A percentile compares a stretch with the other conserved stretches of the same genome.
Conservation (phyloP, 2,888 invertebrate genomes). For the Eupithecia tripunctaria region DNA sequence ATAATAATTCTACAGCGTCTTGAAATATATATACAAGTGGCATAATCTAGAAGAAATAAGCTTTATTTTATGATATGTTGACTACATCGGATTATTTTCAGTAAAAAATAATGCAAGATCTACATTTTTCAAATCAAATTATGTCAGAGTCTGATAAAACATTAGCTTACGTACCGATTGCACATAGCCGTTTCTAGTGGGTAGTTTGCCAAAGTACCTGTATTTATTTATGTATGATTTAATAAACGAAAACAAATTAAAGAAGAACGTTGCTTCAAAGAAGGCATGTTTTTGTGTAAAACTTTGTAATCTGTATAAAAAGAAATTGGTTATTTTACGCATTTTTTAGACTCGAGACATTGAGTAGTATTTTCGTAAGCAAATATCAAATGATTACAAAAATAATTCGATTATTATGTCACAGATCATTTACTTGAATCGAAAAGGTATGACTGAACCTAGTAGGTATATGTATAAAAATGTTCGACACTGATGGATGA, state of each 20-base stretch:
- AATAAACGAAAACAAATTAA: neutral
- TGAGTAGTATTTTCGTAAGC: neutral
- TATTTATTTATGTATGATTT: neutral
- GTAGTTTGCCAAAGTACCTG: neutral
- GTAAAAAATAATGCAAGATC: neutral
- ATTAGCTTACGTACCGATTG: neutral
- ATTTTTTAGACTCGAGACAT: neutral
- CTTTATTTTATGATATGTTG: conserved; percentile 9
- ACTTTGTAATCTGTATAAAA: neutral
- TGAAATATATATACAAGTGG: neutral
- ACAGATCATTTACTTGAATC: neutral
- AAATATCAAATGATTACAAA: neutral
- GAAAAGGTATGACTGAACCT: neutral
- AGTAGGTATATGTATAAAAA: neutral
- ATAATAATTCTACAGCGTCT: conserved; percentile 17
- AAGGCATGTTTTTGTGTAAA: neutral
- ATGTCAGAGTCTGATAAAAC: neutral
- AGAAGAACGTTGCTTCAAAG: neutral
- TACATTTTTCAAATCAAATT: neutral
- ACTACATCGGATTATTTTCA: conserved; percentile 2
- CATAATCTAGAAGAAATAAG: neutral
- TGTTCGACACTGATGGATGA: neutral
- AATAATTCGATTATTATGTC: neutral
- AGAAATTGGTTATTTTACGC: neutral
- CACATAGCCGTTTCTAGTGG: neutral